phyloP scores from a whole-genome alignment of 2,888 invertebrate genomes.

The Terebella lapidaria region DNA sequence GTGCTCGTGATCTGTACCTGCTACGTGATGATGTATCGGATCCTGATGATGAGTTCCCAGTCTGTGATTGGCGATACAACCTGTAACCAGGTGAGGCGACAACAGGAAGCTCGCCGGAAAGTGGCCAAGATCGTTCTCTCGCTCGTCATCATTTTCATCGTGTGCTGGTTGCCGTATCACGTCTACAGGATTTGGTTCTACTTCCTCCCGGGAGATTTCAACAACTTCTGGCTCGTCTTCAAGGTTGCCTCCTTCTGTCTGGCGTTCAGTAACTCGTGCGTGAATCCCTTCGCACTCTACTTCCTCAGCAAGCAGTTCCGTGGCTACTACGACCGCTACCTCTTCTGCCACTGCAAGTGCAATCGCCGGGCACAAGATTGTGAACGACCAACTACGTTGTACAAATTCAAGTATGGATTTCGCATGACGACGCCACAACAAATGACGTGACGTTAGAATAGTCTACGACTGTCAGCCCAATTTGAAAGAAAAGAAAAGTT shows the following conservation, averaged over 20 bases:
- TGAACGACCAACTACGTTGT: too few species aligned
- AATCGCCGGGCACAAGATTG: too few species aligned
- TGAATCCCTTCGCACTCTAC: conserved; percentile 88
- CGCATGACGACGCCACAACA: too few species aligned
- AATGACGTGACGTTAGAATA: too few species aligned
- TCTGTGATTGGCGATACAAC: conserved; percentile 39
- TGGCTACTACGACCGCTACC: conserved; percentile 82
- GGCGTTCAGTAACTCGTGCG: conserved; percentile 78
- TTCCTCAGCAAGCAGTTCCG: conserved; percentile 88
- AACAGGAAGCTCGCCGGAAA: conserved; percentile 50
- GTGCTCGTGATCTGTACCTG: conserved; percentile 78
- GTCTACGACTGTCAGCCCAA: too few species aligned
- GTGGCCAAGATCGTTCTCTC: conserved; percentile 42
- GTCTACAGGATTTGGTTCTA: conserved; percentile 35
- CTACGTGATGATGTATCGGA: conserved; percentile 81
- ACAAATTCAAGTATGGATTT: too few species aligned
- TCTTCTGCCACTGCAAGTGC: conserved; percentile 63
- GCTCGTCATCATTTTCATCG: conserved; percentile 31
- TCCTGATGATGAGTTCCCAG: conserved; percentile 61
- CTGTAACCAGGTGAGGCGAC: conserved; percentile 15
- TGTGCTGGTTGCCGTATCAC: conserved; percentile 38
- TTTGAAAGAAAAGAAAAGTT: too few species aligned
- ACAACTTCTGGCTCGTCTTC: conserved; percentile 37
- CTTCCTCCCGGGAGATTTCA: conserved; percentile 29
- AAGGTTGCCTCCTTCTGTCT: conserved; percentile 79